These are phyloP conservation scores for Morpho deidamia DNA, from an alignment of 2,888 invertebrate species.

Conservation along the genomic window DNA sequence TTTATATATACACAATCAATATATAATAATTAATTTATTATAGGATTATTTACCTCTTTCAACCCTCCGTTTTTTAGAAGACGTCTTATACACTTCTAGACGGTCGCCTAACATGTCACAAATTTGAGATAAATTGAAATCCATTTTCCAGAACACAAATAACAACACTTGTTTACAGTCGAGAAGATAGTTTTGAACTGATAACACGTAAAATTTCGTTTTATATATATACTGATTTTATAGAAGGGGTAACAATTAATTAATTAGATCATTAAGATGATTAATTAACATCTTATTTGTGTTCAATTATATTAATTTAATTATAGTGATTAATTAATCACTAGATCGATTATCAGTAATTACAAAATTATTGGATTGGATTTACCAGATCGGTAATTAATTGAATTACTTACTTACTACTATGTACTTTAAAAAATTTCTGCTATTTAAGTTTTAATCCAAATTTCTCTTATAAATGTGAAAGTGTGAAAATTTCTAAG, in stretches of 20 bases:
- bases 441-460: too few species aligned
- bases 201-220: neutral
- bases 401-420: too few species aligned
- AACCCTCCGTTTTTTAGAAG: constrained; percentile 6
- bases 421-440: neutral
- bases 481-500: too few species aligned
- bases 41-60: constrained; percentile 1
- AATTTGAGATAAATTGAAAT: constrained; percentile 12
- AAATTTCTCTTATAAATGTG: too few species aligned
- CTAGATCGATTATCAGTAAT: neutral
- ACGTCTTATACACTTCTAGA: constrained; percentile 10
- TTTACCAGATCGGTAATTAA: neutral
- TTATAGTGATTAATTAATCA: neutral
- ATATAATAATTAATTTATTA: neutral
- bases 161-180: neutral
- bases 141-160: neutral
- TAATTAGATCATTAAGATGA: constrained; percentile 4
- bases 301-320: neutral
- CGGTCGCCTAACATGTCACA: constrained; percentile 13
- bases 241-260: constrained; percentile 4
- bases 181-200: neutral
- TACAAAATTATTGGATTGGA: neutral
- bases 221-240: neutral
- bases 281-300: neutral
- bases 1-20: neutral